A percentile compares a stretch with the other conserved stretches of the same genome.
phyloP scores from a whole-genome alignment of 2,888 invertebrate genomes.

The Philonicus albiceps region DNA sequence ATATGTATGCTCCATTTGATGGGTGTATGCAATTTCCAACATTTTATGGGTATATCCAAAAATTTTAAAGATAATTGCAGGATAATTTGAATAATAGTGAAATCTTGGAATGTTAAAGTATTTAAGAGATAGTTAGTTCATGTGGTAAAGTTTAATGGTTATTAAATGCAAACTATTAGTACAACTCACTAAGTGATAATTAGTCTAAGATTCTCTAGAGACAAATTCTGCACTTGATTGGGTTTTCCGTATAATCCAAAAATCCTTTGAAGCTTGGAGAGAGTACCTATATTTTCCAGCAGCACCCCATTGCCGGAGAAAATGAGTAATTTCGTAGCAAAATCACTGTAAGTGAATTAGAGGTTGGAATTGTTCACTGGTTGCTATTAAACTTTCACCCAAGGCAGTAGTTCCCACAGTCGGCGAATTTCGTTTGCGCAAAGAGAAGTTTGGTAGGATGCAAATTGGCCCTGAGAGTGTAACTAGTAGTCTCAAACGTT shows the following conservation, averaged over 20 bases:
- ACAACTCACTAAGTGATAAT: neutral
- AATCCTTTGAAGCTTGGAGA: neutral
- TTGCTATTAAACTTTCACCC: conserved; percentile 24
- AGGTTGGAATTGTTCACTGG: neutral
- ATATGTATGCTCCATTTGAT: no score
- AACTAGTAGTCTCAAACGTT: neutral
- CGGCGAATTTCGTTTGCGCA: neutral
- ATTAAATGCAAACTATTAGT: neutral
- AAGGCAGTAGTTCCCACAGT: neutral
- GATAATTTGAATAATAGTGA: no score
- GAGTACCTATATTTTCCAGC: neutral
- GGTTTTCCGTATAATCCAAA: neutral
- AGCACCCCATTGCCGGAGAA: neutral
- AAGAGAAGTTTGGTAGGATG: neutral
- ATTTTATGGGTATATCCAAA: no score
- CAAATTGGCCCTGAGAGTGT: conserved; percentile 28
- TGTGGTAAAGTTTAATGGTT: neutral
- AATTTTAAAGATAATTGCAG: no score
- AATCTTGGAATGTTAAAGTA: no score
- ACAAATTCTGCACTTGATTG: neutral
- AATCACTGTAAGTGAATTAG: conserved; percentile 31
- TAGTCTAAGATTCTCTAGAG: neutral
- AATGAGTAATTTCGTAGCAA: conserved; percentile 7
- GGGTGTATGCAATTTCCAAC: no score
- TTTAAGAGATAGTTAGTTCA: no score